Percentiles rank a stretch among this genome's conserved stretches.
These are phyloP conservation scores for Metaphire vulgaris DNA, from an alignment of 1,140 invertebrate species.

Conservation along the genomic window DNA sequence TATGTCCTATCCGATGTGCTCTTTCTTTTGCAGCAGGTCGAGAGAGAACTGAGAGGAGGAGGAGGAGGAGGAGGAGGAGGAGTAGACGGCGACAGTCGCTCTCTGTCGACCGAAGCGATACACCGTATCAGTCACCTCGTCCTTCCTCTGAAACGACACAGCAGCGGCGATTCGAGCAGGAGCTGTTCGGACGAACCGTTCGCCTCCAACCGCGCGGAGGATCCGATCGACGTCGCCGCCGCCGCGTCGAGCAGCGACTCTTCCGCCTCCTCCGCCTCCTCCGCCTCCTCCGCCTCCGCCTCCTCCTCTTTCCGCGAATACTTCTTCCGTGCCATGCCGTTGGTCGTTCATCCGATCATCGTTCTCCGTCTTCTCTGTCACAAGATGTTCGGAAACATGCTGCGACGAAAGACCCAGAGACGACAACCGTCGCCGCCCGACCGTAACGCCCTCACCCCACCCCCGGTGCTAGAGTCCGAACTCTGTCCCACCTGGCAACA, in stretches of 20 bases:
- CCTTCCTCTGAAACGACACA: neutral
- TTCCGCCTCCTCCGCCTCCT: slow-evolving; percentile 60
- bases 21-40: neutral
- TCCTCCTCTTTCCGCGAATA: slow-evolving; percentile 49
- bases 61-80: neutral
- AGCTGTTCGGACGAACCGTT: neutral
- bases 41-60: neutral
- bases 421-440: neutral
- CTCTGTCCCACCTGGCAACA: neutral
- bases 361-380: slow-evolving; percentile 59
- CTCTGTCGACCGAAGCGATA: neutral
- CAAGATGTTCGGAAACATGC: slow-evolving; percentile 52
- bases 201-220: neutral
- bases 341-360: slow-evolving; percentile 59
- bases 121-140: neutral
- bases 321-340: slow-evolving; percentile 51
- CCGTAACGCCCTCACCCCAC: neutral
- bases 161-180: neutral
- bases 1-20: too few species aligned
- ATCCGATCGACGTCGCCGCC: slow-evolving; percentile 41
- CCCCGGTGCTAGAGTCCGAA: neutral
- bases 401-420: slow-evolving; percentile 20
- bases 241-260: slow-evolving; percentile 53
- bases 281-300: slow-evolving; percentile 58
- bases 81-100: neutral